phyloP scores from a whole-genome alignment of 2,797 vertebrate genomes.

The Aplochiton taeniatus region DNA sequence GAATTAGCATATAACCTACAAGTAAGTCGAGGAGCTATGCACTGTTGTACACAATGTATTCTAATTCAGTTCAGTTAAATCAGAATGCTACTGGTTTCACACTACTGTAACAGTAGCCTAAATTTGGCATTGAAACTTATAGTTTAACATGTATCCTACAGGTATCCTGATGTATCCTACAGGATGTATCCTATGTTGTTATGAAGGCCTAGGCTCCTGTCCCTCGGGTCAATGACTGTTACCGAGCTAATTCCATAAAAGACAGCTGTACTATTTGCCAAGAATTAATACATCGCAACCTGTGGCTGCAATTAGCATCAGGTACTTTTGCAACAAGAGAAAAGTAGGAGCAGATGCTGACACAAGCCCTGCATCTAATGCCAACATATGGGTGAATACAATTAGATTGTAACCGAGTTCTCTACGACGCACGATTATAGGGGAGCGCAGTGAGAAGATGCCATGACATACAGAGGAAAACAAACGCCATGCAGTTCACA shows the following conservation, averaged over 20 bases:
- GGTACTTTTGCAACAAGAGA: constrained; percentile 29
- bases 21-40: no score
- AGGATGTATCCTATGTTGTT: no score
- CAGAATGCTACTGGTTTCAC: no score
- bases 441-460: constrained; percentile 28
- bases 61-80: no score
- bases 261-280: not conserved
- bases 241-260: not conserved
- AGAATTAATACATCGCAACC: constrained; percentile 45
- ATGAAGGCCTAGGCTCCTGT: no score
- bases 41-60: no score
- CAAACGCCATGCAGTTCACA: constrained; percentile 12
- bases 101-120: no score
- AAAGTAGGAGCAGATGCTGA: constrained; percentile 41
- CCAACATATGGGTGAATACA: constrained; percentile 14
- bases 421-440: constrained; percentile 62
- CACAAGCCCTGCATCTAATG: constrained; percentile 1
- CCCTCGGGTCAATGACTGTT: not conserved
- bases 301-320: constrained; percentile 56
- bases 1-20: no score
- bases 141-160: no score
- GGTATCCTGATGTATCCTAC: no score
- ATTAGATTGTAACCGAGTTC: constrained; percentile 56
- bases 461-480: constrained; percentile 41
- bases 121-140: no score